These are phyloP conservation scores for Lithosia quadra DNA, from an alignment of 2,888 invertebrate species.

Conservation along the genomic window DNA sequence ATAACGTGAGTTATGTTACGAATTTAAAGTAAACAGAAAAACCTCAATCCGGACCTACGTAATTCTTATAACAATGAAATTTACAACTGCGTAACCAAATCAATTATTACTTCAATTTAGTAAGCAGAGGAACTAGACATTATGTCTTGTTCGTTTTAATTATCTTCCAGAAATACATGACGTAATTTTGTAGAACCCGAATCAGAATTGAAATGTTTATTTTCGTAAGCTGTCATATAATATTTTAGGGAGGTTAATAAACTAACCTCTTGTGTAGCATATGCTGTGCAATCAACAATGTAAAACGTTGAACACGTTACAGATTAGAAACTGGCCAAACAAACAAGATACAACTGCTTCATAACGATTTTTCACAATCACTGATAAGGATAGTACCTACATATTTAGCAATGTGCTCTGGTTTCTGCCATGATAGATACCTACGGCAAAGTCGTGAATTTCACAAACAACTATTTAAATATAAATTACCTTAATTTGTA, in stretches of 20 bases:
- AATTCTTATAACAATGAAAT: constrained; percentile 29
- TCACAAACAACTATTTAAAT: not conserved
- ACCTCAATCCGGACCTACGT: not conserved
- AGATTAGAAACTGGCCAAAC: not conserved
- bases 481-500: not conserved
- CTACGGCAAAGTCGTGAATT: not conserved
- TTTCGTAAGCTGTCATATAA: not conserved
- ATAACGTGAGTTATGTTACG: not conserved
- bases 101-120: constrained; percentile 20
- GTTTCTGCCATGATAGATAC: not conserved
- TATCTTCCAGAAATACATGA: constrained; percentile 7
- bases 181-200: constrained; percentile 6
- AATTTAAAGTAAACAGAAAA: constrained; percentile 10
- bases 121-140: constrained; percentile 4
- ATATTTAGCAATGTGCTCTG: not conserved
- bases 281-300: not conserved
- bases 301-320: not conserved
- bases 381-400: not conserved
- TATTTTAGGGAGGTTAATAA: not conserved
- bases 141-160: constrained; percentile 16
- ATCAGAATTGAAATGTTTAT: not conserved
- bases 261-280: not conserved
- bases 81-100: constrained; percentile 20
- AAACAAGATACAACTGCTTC: not conserved
- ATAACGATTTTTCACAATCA: not conserved